A percentile compares a stretch with the other conserved stretches of the same genome.
Conservation (phyloP, 2,797 vertebrate species). For the Arrhamphus sclerolepis region DNA sequence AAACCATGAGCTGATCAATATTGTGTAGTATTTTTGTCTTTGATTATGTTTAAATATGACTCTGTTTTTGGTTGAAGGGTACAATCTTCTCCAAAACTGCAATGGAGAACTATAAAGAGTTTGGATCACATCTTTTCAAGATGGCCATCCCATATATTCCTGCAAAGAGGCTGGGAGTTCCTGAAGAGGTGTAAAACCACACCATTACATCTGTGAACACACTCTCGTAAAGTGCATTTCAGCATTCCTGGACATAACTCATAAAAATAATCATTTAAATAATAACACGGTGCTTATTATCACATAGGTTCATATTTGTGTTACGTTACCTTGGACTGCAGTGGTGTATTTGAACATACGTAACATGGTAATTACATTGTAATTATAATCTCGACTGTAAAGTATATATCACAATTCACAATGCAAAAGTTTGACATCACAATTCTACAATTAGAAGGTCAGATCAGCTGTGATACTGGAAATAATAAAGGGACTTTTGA, state of each 20-base stretch:
- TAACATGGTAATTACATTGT: too few species aligned
- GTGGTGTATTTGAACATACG: background rate
- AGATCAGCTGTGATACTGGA: too few species aligned
- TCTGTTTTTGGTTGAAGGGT: slow-evolving; percentile 78
- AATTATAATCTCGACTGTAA: too few species aligned
- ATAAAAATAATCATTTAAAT: too few species aligned
- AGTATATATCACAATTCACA: too few species aligned
- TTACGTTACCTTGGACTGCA: background rate
- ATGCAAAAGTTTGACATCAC: too few species aligned
- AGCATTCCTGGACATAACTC: background rate
- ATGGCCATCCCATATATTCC: slow-evolving; percentile 72
- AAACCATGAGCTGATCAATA: fast-evolving
- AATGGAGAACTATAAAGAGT: slow-evolving; percentile 85
- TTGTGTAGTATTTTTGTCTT: background rate
- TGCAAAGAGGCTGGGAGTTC: slow-evolving; percentile 89
- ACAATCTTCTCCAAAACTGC: slow-evolving; percentile 90
- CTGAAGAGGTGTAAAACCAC: slow-evolving; percentile 87
- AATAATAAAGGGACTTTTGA: too few species aligned
- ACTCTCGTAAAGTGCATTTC: background rate
- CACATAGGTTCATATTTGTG: too few species aligned
- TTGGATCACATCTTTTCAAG: slow-evolving; percentile 73
- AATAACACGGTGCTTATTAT: too few species aligned
- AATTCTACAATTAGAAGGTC: too few species aligned
- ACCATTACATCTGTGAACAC: background rate
- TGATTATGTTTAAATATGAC: background rate